phyloP scores from a whole-genome alignment of 1,140 invertebrate genomes.

The Meteorus sp. region DNA sequence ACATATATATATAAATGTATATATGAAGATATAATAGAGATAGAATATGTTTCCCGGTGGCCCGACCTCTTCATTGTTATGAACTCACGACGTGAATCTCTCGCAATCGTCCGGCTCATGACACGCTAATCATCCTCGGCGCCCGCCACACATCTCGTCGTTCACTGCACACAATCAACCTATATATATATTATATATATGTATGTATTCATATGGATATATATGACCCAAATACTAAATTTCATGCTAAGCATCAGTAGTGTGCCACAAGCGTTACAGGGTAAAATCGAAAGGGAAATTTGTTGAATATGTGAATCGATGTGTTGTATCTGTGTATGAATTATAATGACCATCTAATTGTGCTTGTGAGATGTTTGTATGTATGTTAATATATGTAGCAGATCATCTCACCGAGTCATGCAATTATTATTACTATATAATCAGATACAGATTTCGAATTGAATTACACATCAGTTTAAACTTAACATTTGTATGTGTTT shows the following conservation, averaged over 20 bases:
- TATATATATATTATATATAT: no score
- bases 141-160: slow-evolving; percentile 20
- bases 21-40: neutral
- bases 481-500: no score
- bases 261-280: slow-evolving; percentile 8
- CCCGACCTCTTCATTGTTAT: slow-evolving; percentile 28
- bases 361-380: neutral
- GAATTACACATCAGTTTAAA: slow-evolving; percentile 1
- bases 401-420: neutral
- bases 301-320: slow-evolving; percentile 10
- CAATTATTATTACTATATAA: slow-evolving; percentile 20
- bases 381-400: neutral
- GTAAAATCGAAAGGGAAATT: slow-evolving; percentile 21
- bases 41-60: slow-evolving; percentile 1
- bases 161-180: no score
- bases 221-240: slow-evolving; percentile 32
- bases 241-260: slow-evolving; percentile 22
- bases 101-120: slow-evolving; percentile 29
- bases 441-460: slow-evolving; percentile 8
- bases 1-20: neutral
- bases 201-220: no score
- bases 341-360: slow-evolving; percentile 22
- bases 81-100: slow-evolving; percentile 23
- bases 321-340: no score
- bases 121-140: slow-evolving; percentile 31